Evolutionary conservation across 2,888 invertebrate genomes (phyloP).

Genomic region (Phyto melanocephala): DNA sequence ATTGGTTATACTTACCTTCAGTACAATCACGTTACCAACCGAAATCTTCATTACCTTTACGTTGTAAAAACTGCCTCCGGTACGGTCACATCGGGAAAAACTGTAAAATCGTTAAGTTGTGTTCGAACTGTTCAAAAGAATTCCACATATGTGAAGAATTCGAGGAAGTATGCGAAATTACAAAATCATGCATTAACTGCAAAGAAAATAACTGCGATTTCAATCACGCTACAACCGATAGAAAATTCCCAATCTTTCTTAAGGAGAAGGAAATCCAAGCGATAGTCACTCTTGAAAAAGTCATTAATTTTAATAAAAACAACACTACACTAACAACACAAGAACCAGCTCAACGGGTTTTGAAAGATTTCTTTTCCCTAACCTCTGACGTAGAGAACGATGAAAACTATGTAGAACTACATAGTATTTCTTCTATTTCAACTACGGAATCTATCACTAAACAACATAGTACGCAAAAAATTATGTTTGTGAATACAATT

Average conservation of each 20-base stretch:
- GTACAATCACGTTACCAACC: neutral
- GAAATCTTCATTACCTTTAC: neutral
- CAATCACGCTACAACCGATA: neutral
- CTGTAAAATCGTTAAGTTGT: neutral
- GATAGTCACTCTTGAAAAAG: conserved; percentile 33
- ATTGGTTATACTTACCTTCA: neutral
- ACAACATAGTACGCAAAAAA: too few relatives aligned
- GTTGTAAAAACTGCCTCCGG: neutral
- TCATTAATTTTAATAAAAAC: neutral
- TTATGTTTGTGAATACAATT: too few relatives aligned
- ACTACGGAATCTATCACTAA: too few relatives aligned
- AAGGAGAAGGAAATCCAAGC: conserved; percentile 47
- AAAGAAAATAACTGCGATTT: neutral
- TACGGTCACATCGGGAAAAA: neutral
- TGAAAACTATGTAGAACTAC: too few relatives aligned
- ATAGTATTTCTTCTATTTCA: too few relatives aligned
- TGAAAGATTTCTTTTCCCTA: too few relatives aligned
- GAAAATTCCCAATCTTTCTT: conserved; percentile 36
- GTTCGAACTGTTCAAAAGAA: neutral
- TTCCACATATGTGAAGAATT: neutral
- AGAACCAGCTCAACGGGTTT: too few relatives aligned
- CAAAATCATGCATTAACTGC: neutral
- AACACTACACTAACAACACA: too few relatives aligned
- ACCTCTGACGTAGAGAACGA: too few relatives aligned
- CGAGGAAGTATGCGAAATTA: neutral